These are phyloP conservation scores for Hypotaenidia philippensis DNA, from an alignment of 2,797 vertebrate species.

Conservation along the genomic window DNA sequence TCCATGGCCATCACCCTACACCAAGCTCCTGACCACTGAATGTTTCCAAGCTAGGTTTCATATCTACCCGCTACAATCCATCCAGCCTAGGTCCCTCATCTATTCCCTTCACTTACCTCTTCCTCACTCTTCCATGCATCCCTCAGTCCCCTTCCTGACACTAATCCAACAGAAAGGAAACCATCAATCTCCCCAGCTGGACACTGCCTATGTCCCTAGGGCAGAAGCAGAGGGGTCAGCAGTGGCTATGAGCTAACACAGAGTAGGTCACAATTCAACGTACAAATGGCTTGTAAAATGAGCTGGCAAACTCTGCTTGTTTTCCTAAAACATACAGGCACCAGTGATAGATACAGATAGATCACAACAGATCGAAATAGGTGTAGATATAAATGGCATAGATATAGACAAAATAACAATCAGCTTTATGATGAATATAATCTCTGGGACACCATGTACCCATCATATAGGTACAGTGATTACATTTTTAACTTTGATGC, in stretches of 20 bases:
- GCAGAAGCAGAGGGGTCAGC: background rate
- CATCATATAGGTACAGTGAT: background rate
- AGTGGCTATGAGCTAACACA: background rate
- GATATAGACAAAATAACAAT: background rate
- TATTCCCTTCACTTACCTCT: background rate
- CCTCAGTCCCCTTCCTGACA: background rate
- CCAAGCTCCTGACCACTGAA: background rate
- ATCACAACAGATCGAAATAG: background rate
- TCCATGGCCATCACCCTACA: background rate
- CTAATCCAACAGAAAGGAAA: background rate
- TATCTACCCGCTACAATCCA: background rate
- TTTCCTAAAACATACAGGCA: background rate
- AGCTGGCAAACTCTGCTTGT: background rate
- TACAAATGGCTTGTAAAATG: background rate
- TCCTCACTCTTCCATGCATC: background rate
- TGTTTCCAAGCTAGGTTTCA: background rate
- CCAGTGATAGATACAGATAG: background rate
- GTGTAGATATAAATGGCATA: background rate
- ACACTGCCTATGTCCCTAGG: fast-evolving
- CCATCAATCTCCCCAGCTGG: background rate
- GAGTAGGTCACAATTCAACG: background rate
- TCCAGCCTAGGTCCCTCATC: background rate
- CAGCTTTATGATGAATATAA: background rate
- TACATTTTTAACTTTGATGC: background rate
- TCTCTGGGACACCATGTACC: background rate